Base-by-base conservation (phyloP, 2,888 invertebrate species). In the Pristionchus exspectatus region DNA sequence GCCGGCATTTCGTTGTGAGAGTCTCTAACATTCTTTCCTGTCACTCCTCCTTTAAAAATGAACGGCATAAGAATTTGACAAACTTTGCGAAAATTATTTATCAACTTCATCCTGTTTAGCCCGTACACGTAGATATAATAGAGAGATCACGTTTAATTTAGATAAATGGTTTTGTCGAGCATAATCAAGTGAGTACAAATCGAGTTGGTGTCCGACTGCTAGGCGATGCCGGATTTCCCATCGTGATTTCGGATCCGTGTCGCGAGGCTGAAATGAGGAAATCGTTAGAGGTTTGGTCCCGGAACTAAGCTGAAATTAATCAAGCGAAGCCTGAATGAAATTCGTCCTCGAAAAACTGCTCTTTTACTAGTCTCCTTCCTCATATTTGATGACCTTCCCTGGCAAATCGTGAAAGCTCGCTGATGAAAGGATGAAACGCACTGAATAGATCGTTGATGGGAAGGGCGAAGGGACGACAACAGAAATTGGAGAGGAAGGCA, bases 401-500 rank as follows among this genome's bases (percentile, higher is more conserved):
- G 56, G 18, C 56, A 56, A 56, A 21, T 56, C 5, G 56, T 5
- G 21, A 56, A 56, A 21, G 0, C 1, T 56, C 56, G 3, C 14
- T 56, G 30, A 72, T 33, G 72, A 72, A 72, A 21, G 33, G 30
- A 72, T 10, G 27, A 44, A 44, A 44, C 44, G 24, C 24, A 77
- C 77, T 44, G 77, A 77, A 77, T 44, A 77, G n/a, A 9, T 77
- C 9, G 44, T 77, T n/a, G 44, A 77, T 21, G 10, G 77, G 24
- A 2, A n/a, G 38, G 2, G 77, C 77, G 44, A 38, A 77, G n/a
- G 77, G 77, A 7, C 77, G 77, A 77, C 77, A 77, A 50, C 77
- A 77, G 77, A 77, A 77, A 77, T 77, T 77, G 44, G 84, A 24
- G 33, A 86, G 66, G 66, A 86, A 86, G 12, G 66, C 63, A 18